Evolutionary conservation across 2,113 vertebrate species (phyloP).

Genomic region (Stegastes partitus): DNA sequence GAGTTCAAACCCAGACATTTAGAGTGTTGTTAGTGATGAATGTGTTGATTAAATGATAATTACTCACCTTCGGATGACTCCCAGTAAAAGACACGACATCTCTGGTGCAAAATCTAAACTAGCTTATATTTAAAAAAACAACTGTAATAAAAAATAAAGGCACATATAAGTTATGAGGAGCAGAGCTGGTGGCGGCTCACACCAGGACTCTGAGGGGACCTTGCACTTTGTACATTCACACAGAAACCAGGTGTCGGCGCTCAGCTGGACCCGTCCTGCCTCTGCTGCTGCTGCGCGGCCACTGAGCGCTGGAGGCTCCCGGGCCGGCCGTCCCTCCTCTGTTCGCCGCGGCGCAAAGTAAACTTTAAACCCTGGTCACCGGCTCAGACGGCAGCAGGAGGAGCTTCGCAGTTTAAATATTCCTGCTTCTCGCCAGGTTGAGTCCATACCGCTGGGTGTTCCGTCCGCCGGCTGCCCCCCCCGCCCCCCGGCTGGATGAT

Average conservation of each 20-base stretch:
- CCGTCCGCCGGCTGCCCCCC: too few species aligned
- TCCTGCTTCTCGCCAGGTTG: background rate
- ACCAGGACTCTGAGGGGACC: conserved; percentile 69
- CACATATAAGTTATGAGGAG: conserved; percentile 1
- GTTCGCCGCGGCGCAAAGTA: background rate
- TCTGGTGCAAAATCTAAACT: conserved; percentile 29
- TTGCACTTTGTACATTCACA: conserved; percentile 80
- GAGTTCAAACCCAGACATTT: too few species aligned
- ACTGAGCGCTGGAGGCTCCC: background rate
- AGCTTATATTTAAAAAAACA: conserved; percentile 4
- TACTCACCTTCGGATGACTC: conserved; percentile 81
- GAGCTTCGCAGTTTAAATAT: too few species aligned
- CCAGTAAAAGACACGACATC: conserved; percentile 83
- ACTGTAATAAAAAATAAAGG: conserved; percentile 12
- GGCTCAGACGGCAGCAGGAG: background rate
- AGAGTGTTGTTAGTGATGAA: too few species aligned
- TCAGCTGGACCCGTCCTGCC: background rate
- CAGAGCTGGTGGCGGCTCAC: conserved; percentile 62
- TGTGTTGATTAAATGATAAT: too few species aligned
- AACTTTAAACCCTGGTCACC: background rate
- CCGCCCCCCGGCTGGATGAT: conserved; percentile 54
- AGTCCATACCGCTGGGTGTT: background rate
- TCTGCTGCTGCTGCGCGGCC: background rate
- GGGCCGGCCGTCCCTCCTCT: too few species aligned
- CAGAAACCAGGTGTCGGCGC: background rate